phyloP scores from a whole-genome alignment of 1,140 invertebrate species.

The Potamilus streckersoni region DNA sequence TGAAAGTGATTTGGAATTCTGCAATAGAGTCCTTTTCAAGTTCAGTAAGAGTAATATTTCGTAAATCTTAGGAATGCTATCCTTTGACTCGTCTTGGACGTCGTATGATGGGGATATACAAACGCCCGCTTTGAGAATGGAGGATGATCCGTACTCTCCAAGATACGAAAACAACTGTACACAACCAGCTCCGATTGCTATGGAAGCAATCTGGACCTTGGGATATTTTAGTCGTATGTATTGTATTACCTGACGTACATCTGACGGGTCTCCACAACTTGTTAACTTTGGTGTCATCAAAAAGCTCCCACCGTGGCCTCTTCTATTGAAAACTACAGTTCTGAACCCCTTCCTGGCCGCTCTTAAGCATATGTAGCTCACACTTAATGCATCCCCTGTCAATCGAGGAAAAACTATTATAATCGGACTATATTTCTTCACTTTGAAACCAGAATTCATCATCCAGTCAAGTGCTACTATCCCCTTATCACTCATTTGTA shows the following conservation, averaged over 20 bases:
- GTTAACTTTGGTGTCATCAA: slow-evolving; percentile 52
- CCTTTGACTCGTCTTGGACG: slow-evolving; percentile 7
- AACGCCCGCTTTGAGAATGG: no score
- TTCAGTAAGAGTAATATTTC: slow-evolving; percentile 43
- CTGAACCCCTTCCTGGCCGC: slow-evolving; percentile 37
- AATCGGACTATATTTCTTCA: slow-evolving; percentile 15
- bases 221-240: slow-evolving; percentile 34
- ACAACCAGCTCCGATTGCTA: slow-evolving; percentile 36
- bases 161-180: slow-evolving; percentile 41
- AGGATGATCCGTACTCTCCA: slow-evolving; percentile 31
- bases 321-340: slow-evolving; percentile 51
- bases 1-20: slow-evolving; percentile 40
- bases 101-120: no score
- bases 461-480: slow-evolving; percentile 23
- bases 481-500: slow-evolving; percentile 21
- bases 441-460: not conserved
- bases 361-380: slow-evolving; percentile 21
- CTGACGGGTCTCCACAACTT: slow-evolving; percentile 41
- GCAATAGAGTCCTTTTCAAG: slow-evolving; percentile 43
- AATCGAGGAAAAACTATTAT: slow-evolving; percentile 47
- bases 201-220: slow-evolving; percentile 17
- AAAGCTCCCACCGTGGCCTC: slow-evolving; percentile 50
- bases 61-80: slow-evolving; percentile 42
- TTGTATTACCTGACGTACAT: slow-evolving; percentile 34
- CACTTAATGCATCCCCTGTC: slow-evolving; percentile 35